Base-by-base conservation (phyloP, 2,113 vertebrate species). In the Gorilla gorilla region DNA sequence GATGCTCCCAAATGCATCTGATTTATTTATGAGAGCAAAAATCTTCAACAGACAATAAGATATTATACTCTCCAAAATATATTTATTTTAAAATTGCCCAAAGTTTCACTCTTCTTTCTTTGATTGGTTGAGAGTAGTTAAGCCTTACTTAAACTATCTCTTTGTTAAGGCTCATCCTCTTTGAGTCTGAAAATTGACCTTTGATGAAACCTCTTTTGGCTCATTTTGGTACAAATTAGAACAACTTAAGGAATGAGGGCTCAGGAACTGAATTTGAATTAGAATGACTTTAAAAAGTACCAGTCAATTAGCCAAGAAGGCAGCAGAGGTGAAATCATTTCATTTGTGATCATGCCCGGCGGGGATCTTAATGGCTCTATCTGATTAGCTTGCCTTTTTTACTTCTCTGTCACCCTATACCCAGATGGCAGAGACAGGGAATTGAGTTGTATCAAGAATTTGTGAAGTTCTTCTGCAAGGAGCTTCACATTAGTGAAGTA, bases 181-280 rank as follows among this genome's bases (percentile, higher is more conserved):
- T 57, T 85, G 72, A 85, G 23, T 89, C 73, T 82, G 72, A 96
- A 97, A 94, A 94, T 35, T 50, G 89, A 95, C 78, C 78, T 96
- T 78, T 78, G 89, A 38, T 84, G 43, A 95, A 95, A 97, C 10
- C 20, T 79, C 30, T 90, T 35, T 59, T 55, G 13, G 13, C 32
- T 97, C 55, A 82, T 81, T 90, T 90, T 97, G 61, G n/a, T 81
- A 88, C 48, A 87, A 96, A 84, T 94, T 64, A 93, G 64, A 90
- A 91, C 45, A 91, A 78, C 30, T 92, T 81, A 95, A 79, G n/a
- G 38, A 92, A 96, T 61, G 75, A 82, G 78, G 96, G 66, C 17
- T 87, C 55, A 50, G 61, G 43, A 96, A 90, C n/a, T 88, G 43
- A 88, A 93, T 95, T 76, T 93, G 85, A 94, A 90, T 94, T 70